Base-by-base conservation (phyloP, 2,797 vertebrate genomes). In the Pseudochaenichthys georgianus region DNA sequence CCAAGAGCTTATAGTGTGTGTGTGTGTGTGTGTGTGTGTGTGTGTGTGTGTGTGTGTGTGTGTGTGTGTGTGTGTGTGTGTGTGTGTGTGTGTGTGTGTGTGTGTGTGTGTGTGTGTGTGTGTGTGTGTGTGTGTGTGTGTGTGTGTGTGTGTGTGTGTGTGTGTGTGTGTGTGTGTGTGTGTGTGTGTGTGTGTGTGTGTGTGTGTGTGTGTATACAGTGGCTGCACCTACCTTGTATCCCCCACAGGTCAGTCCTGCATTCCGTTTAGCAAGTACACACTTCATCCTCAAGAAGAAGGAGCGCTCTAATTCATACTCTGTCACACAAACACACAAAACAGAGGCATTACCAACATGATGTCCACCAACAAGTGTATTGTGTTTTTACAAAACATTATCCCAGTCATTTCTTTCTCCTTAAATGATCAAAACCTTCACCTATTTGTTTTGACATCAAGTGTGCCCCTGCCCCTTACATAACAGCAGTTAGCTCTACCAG, bases 241-340 rank as follows among this genome's bases (percentile, higher is more conserved):
- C 97, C 11, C 96, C 98, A 90, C 96, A 97, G 0, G 97, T 97
- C 75, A 99, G 87, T 60, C 97, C 97, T 12, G 97, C 97, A 0
- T 98, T 99, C 75, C 97, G 93, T 84, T 99, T 99, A 38, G 97
- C 97, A 61, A 99, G 92, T 71, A 99, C 97, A 77, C 97, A 99
- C 84, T 99, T 99, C 97, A 99, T 99, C 69, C 97, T 95, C 80
- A 99, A 92, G 83, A 99, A 98, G 89, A 99, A 99, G 1, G 97
- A 98, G 70, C 96, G 95, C 83, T 98, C 97, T 0, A 97, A 92
- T 94, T 99, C 97, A 2, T 96, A 97, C 71, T 98, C 97, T 98
- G 95, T 55, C 41, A 67, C 58, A 77, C 60, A 95, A 93, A 75
- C 64, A 90, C 50, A 91, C 13, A 71, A 9, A 3, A 67, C 9